These are phyloP conservation scores for Silurus aristotelis DNA, from an alignment of 2,797 vertebrate species.

Conservation along the genomic window DNA sequence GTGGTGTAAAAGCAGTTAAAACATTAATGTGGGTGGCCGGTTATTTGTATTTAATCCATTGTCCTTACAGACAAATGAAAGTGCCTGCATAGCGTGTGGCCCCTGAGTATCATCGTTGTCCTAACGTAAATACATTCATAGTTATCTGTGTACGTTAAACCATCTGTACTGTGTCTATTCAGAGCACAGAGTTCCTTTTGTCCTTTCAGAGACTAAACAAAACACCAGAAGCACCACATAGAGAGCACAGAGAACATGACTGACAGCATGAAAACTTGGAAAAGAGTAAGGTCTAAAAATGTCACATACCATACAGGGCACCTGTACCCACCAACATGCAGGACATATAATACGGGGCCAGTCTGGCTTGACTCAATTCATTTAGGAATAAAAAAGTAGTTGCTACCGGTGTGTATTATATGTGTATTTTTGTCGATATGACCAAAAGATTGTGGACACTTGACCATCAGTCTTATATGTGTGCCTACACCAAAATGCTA, in stretches of 20 bases:
- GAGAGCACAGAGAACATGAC: background rate
- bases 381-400: background rate
- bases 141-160: conserved; percentile 47
- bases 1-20: conserved; percentile 11
- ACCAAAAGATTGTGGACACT: too few relatives aligned
- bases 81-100: conserved; percentile 48
- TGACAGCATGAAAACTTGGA: conserved; percentile 21
- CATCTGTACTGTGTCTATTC: conserved; percentile 55
- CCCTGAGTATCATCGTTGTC: conserved; percentile 34
- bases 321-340: background rate
- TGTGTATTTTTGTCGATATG: too few relatives aligned
- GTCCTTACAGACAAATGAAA: conserved; percentile 34
- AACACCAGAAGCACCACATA: conserved; percentile 29
- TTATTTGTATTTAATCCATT: conserved; percentile 40
- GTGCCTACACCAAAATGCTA: background rate
- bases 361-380: too few relatives aligned
- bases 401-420: background rate
- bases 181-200: conserved; percentile 45
- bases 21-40: conserved; percentile 40
- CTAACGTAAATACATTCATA: conserved; percentile 51
- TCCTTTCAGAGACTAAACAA: conserved; percentile 55
- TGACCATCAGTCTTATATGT: background rate
- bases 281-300: background rate
- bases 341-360: background rate
- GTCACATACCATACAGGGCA: background rate